phyloP scores from a whole-genome alignment of 2,797 vertebrate genomes.

The Crenichthys baileyi region DNA sequence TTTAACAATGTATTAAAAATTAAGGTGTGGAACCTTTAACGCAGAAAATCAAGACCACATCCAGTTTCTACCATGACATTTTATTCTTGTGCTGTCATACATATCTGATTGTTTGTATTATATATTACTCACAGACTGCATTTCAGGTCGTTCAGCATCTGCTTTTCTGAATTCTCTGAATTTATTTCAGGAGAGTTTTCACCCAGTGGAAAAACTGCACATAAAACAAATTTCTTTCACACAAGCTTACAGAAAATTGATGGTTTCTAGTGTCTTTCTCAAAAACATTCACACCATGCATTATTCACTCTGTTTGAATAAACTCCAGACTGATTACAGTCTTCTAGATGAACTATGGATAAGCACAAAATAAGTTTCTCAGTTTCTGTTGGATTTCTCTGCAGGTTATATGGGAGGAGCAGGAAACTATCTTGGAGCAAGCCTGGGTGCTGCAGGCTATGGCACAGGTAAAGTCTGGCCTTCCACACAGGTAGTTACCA shows the following conservation, averaged over 20 bases:
- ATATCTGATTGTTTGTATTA: neutral
- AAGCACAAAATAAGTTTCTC: conserved; percentile 4
- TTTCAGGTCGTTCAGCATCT: conserved; percentile 25
- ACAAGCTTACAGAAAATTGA: conserved; percentile 10
- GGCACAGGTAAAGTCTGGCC: conserved; percentile 71
- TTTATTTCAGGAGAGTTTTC: conserved; percentile 29
- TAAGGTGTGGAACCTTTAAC: too few species aligned
- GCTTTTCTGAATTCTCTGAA: conserved; percentile 35
- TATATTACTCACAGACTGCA: neutral
- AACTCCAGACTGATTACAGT: neutral
- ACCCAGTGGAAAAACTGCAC: neutral
- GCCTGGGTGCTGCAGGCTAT: conserved; percentile 64
- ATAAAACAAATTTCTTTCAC: conserved; percentile 2
- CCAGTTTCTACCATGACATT: too few species aligned
- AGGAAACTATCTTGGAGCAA: conserved; percentile 70
- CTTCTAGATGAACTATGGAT: neutral
- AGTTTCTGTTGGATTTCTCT: conserved; percentile 34
- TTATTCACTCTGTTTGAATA: neutral
- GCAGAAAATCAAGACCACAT: too few species aligned
- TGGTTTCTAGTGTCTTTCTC: neutral
- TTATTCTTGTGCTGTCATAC: neutral
- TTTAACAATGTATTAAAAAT: too few species aligned
- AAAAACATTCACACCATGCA: neutral
- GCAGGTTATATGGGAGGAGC: conserved; percentile 73
- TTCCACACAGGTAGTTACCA: neutral